These are phyloP conservation scores for Felis chaus DNA, from an alignment of 2,113 vertebrate genomes.

Conservation along the genomic window DNA sequence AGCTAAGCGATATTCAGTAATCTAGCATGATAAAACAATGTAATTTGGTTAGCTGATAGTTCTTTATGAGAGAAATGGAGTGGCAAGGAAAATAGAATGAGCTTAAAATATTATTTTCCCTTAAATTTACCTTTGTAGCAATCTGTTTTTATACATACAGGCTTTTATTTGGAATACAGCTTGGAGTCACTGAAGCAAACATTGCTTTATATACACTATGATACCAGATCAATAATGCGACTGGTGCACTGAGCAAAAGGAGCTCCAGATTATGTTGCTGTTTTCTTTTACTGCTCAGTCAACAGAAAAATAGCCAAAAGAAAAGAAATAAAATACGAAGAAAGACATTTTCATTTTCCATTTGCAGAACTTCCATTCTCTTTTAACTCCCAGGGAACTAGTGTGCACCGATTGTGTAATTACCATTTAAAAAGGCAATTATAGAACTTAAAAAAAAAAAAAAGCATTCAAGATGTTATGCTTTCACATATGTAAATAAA, in stretches of 20 bases:
- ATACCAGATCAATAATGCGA: constrained; percentile 26
- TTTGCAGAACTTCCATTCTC: constrained; percentile 25
- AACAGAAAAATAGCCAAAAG: constrained; percentile 53
- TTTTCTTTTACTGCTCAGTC: constrained; percentile 64
- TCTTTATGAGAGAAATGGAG: constrained; percentile 17
- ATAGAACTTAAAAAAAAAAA: background rate
- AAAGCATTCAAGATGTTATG: background rate
- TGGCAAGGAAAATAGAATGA: constrained; percentile 37
- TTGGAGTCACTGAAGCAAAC: constrained; percentile 41
- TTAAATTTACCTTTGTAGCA: constrained; percentile 42
- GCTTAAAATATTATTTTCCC: constrained; percentile 62
- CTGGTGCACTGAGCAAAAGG: background rate
- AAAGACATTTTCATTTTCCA: constrained; percentile 31
- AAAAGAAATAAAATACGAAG: constrained; percentile 40
- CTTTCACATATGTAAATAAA: background rate
- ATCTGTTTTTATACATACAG: background rate
- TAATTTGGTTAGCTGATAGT: constrained; percentile 41
- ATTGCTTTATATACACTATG: constrained; percentile 24
- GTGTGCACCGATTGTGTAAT: background rate
- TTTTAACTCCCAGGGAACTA: background rate
- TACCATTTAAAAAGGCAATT: background rate
- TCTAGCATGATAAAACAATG: constrained; percentile 35
- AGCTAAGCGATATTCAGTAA: constrained; percentile 19
- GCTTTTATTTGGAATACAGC: constrained; percentile 23
- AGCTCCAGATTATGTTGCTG: constrained; percentile 53